phyloP scores from a whole-genome alignment of 2,888 invertebrate genomes.

The Pinctada fucata region DNA sequence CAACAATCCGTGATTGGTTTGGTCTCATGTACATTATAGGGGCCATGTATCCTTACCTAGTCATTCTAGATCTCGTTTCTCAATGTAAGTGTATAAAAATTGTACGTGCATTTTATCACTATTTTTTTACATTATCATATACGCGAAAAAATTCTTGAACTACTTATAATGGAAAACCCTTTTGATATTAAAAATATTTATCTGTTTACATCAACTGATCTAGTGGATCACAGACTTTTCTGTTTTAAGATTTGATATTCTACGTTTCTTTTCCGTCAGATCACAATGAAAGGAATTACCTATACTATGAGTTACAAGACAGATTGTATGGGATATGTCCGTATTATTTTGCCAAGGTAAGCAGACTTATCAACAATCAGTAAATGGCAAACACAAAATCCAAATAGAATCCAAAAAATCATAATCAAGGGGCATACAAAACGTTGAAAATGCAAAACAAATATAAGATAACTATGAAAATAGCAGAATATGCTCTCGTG shows the following conservation, averaged over 20 bases:
- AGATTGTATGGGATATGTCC: constrained; percentile 62
- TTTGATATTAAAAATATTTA: no score
- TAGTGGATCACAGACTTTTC: no score
- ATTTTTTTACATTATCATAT: no score
- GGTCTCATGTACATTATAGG: constrained; percentile 68
- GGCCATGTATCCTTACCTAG: constrained; percentile 70
- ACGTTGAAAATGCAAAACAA: no score
- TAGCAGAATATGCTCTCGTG: no score
- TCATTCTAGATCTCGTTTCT: constrained; percentile 69
- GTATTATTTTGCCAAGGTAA: constrained; percentile 70
- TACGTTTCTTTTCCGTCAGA: constrained; percentile 48
- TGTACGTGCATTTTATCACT: background rate
- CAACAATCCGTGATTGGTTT: constrained; percentile 66
- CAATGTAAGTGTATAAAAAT: constrained; percentile 56
- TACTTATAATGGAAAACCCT: no score
- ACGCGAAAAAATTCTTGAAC: no score
- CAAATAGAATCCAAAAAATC: background rate
- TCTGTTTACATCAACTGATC: no score
- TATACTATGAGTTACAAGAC: constrained; percentile 69
- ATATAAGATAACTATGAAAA: no score
- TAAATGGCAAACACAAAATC: background rate
- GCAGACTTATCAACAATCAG: background rate
- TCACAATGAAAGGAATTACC: constrained; percentile 62
- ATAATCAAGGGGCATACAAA: no score
- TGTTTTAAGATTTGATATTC: no score